Percentiles rank a stretch among this genome's conserved stretches.
Evolutionary conservation across 2,797 vertebrate genomes (phyloP).

Genomic region (Danio choprae): DNA sequence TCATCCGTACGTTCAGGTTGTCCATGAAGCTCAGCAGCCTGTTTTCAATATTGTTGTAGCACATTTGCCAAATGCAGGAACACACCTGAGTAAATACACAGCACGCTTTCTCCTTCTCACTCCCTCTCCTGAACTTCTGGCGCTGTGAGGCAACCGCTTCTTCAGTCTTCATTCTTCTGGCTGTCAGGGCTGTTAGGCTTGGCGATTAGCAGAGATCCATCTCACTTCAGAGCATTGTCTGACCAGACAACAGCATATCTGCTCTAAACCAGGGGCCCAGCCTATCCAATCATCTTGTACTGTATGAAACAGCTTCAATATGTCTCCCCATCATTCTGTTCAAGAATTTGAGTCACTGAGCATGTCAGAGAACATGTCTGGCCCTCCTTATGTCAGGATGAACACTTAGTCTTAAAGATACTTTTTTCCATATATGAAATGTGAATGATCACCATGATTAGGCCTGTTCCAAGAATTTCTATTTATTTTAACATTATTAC

Average conservation of each 20-base stretch:
- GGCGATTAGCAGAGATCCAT: slow-evolving; percentile 67
- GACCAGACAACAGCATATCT: slow-evolving; percentile 61
- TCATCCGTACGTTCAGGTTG: slow-evolving; percentile 61
- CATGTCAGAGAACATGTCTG: slow-evolving; percentile 26
- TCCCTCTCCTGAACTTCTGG: slow-evolving; percentile 58
- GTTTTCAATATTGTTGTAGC: slow-evolving; percentile 74
- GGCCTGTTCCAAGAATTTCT: no score
- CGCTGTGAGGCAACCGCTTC: slow-evolving; percentile 52
- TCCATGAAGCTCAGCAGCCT: slow-evolving; percentile 69
- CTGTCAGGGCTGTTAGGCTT: slow-evolving; percentile 65
- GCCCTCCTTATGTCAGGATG: neutral
- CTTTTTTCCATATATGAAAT: no score
- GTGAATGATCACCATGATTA: no score
- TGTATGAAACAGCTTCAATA: neutral
- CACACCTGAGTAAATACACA: slow-evolving; percentile 82
- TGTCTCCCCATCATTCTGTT: neutral
- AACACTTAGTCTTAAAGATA: neutral
- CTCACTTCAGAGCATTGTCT: slow-evolving; percentile 68
- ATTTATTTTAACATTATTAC: no score
- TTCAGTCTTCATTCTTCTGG: slow-evolving; percentile 69
- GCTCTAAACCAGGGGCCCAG: slow-evolving; percentile 61
- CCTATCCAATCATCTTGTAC: slow-evolving; percentile 39
- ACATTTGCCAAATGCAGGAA: slow-evolving; percentile 75
- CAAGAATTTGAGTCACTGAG: slow-evolving; percentile 21
- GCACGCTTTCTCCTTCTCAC: slow-evolving; percentile 52